Conservation (phyloP, 1,140 invertebrate species). For the Bombus impatiens region DNA sequence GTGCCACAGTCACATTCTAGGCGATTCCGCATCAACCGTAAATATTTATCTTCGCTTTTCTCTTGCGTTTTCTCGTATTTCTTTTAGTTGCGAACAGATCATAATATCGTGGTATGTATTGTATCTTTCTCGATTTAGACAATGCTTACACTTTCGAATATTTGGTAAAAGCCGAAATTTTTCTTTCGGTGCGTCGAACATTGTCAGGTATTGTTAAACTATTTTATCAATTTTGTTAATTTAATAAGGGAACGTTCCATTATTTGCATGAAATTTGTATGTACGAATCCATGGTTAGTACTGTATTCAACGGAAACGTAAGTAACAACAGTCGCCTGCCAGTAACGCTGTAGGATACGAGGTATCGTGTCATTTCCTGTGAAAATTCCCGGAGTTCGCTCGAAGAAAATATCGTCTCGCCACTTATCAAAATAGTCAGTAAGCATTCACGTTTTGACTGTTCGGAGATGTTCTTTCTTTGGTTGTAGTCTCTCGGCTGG, state of each 20-base stretch:
- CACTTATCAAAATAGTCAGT: background rate
- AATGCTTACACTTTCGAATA: background rate
- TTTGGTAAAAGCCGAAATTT: no score
- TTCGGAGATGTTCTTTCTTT: background rate
- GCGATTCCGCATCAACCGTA: conserved; percentile 61
- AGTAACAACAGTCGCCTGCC: no score
- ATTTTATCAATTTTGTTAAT: no score
- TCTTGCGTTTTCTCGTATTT: background rate
- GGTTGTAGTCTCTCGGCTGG: background rate
- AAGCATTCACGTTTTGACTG: background rate
- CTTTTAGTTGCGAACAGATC: background rate
- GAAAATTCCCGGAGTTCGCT: background rate
- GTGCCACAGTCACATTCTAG: conserved; percentile 53
- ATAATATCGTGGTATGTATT: background rate
- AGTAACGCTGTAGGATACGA: background rate
- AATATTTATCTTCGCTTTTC: conserved; percentile 50
- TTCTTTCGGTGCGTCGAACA: no score
- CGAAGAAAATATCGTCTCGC: no score
- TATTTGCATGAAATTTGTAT: no score
- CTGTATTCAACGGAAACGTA: background rate
- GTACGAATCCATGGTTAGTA: background rate
- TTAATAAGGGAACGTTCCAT: no score
- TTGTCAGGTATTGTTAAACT: no score
- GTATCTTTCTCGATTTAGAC: background rate
- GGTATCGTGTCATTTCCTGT: background rate